Conservation (phyloP, 2,888 invertebrate genomes). For the Cerastis rubricosa region DNA sequence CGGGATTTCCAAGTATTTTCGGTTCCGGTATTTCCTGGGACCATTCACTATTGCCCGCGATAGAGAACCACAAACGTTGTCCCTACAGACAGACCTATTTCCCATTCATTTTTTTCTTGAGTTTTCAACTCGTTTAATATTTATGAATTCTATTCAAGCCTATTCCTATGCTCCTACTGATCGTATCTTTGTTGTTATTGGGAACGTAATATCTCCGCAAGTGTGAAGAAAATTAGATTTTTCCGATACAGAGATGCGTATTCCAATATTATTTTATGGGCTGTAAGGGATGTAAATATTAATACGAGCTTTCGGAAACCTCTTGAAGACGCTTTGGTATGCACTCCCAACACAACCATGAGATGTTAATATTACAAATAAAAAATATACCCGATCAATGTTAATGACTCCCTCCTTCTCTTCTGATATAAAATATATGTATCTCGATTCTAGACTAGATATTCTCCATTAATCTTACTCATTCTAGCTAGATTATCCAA, state of each 20-base stretch:
- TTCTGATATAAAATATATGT: too few species aligned
- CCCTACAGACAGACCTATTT: conserved; percentile 1
- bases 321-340: neutral
- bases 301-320: conserved; percentile 19
- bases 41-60: too few species aligned
- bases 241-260: conserved; percentile 30
- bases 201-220: conserved; percentile 22
- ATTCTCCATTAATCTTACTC: neutral
- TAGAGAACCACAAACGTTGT: neutral
- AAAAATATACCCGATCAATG: too few species aligned
- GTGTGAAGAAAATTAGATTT: conserved; percentile 45
- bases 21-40: too few species aligned
- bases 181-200: conserved; percentile 1
- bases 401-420: too few species aligned
- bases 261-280: conserved; percentile 42
- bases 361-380: neutral
- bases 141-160: neutral
- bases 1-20: too few species aligned
- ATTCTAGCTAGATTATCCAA: neutral
- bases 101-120: neutral
- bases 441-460: neutral
- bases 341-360: conserved; percentile 7
- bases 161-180: conserved; percentile 12
- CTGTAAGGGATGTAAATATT: conserved; percentile 22
- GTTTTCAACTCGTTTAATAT: neutral